Evolutionary conservation across 2,113 vertebrate species (phyloP), one percentile per base, ranked within the genome.

Genomic region (Pterocles orientalis): DNA sequence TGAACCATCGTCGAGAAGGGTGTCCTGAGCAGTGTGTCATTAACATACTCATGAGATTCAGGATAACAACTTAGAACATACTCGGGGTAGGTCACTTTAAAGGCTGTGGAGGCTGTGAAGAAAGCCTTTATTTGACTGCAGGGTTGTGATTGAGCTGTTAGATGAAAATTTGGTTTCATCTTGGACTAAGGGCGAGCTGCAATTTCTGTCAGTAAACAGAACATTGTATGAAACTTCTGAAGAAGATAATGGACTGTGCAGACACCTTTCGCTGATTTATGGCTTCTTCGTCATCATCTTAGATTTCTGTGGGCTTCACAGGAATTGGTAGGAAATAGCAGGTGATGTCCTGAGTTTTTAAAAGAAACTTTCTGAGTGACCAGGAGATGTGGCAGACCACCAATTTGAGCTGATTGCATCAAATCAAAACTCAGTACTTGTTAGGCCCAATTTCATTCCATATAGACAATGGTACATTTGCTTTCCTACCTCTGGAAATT

Each of bases 131-230:
- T 72, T 69, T 86, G 34, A 50, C 80, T 51, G 41, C 39, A 68
- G 65, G 39, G 10, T 20, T 84, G 26, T 33, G 69, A 64, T 23
- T 75, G 81, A 47, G 34, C 39, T 66, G 21, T 50, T 78, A 70
- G 72, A 41, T 20, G 51, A 56, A 69, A 79, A 61, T 86, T 92
- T 62, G 36, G 19, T 58, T 96, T 92, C 54, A 26, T 86, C 79
- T 57, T 83, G 64, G 62, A 61, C 29, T 73, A 29, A 48, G 19
- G 21, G 25, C 83, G 60, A 90, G 71, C 14, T 90, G 58, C 64
- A 90, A 47, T 88, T 94, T 94, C 81, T 73, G 25, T 86, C 92
- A 78, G 76, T 78, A 53, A 73, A 65, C 51, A 84, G 76, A 79
- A 73, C 43, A 60, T 71, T 70, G 33, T 58, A 33, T 83, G 43